Evolutionary conservation across 2,888 invertebrate genomes (phyloP), one percentile per base, ranked within the genome.

Genomic region (Lagria hirta): DNA sequence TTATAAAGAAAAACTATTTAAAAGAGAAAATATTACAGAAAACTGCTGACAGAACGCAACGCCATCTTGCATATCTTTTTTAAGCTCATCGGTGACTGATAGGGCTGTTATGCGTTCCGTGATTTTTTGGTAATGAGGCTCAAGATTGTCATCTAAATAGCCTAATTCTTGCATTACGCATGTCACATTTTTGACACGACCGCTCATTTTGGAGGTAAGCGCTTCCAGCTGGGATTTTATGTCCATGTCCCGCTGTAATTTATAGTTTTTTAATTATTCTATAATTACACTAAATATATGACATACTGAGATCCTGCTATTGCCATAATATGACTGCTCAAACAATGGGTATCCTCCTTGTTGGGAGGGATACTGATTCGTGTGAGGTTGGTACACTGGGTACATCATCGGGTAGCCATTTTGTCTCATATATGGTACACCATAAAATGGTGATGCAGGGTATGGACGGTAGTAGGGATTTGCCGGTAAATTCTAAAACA

Each of bases 121-220:
- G 60, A 84, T 84, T 65, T 78, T 79, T 17, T 75, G 76, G 61
- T 77, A 83, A 68, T 83, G 82, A 1, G 83, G 83, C 57, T 83
- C 82, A 55, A 83, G 69, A 62, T 80, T 80, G 50, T 77, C 72
- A 51, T 83, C 82, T 55, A 84, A 73, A 68, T 83, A 84, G 34
- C 83, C 83, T 1, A 84, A 73, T 61, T 84, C 83, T 60, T 83
- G 83, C 82, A 84, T 83, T 20, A 84, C 81, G 64, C 84, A 84
- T 0, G 83, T 83, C 13, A 83, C 78, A 68, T 84, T 84, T 49
- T 74, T 71, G 1, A 77, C 74, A 54, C 76, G 76, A 2, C 75
- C 75, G 10, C 73, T 72, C 49, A 76, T 70, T 6, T 75, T 70
- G 1, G 77, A 73, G 3, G 79, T 75, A 55, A 82, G 69, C 6